Percentiles rank a stretch among this genome's conserved stretches.
These are phyloP conservation scores for Nymphalis polychloros DNA, from an alignment of 2,888 invertebrate species.

Conservation along the genomic window DNA sequence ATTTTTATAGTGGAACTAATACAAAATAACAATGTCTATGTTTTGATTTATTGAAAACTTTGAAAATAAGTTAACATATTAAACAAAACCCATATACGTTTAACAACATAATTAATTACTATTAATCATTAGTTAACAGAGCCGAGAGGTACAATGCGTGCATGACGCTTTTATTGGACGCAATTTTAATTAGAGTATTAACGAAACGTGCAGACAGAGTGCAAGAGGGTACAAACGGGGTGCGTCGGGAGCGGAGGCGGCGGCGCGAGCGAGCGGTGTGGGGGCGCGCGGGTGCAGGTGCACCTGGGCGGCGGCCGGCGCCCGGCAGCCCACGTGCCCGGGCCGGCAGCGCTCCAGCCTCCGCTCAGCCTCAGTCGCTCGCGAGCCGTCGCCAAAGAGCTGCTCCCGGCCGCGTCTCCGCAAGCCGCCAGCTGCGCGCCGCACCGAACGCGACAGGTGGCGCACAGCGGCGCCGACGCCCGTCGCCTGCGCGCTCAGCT, in stretches of 20 bases:
- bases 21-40: not conserved
- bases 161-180: constrained; percentile 30
- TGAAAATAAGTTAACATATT: no score
- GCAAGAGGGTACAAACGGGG: constrained; percentile 39
- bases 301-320: constrained; percentile 75
- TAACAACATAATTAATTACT: not conserved
- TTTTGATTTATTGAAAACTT: constrained; percentile 9
- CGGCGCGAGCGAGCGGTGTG: constrained; percentile 32
- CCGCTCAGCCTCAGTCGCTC: constrained; percentile 64
- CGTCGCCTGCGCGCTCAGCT: constrained; percentile 67
- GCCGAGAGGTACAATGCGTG: constrained; percentile 20
- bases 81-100: no score
- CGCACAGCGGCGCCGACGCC: constrained; percentile 57
- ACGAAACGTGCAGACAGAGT: constrained; percentile 38
- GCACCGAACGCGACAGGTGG: constrained; percentile 64
- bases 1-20: no score
- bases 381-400: constrained; percentile 54
- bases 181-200: constrained; percentile 40
- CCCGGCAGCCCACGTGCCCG: constrained; percentile 70
- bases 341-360: constrained; percentile 46
- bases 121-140: constrained; percentile 16
- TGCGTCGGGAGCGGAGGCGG: constrained; percentile 36
- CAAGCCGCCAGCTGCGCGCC: constrained; percentile 40
- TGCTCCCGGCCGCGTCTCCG: constrained; percentile 40
- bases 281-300: constrained; percentile 61